Conservation (phyloP, 2,888 invertebrate genomes). For the Scaeva pyrastri region DNA sequence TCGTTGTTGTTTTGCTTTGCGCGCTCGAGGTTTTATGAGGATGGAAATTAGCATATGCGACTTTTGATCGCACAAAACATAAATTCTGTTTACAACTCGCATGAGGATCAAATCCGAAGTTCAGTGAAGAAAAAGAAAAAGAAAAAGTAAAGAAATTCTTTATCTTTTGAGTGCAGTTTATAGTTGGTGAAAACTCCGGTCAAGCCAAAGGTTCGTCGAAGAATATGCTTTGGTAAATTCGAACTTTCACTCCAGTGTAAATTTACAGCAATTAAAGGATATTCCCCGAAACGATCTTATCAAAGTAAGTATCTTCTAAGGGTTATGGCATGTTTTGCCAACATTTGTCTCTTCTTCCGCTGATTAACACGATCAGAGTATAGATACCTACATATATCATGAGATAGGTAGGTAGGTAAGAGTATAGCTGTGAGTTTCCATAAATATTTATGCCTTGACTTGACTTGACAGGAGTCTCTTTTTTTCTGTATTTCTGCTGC, state of each 20-base stretch:
- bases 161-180: slow-evolving; percentile 1
- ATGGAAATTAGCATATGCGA: slow-evolving; percentile 60
- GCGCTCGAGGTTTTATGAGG: slow-evolving; percentile 38
- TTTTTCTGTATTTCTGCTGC: slow-evolving; percentile 20
- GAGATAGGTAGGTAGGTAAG: too few species aligned
- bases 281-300: slow-evolving; percentile 39
- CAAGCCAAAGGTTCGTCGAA: slow-evolving; percentile 9
- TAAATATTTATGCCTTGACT: slow-evolving; percentile 61
- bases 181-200: slow-evolving; percentile 4
- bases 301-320: slow-evolving; percentile 61
- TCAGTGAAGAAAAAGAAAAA: background rate
- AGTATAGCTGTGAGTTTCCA: slow-evolving; percentile 45
- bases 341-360: slow-evolving; percentile 40
- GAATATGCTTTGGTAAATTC: slow-evolving; percentile 57
- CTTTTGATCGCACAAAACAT: slow-evolving; percentile 58
- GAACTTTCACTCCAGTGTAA: slow-evolving; percentile 57
- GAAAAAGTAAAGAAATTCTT: background rate
- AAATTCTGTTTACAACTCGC: slow-evolving; percentile 59
- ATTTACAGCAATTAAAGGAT: slow-evolving; percentile 59
- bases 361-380: slow-evolving; percentile 27
- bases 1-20: slow-evolving; percentile 20
- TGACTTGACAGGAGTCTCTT: slow-evolving; percentile 54
- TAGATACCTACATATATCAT: slow-evolving; percentile 4
- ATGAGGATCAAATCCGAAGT: slow-evolving; percentile 28
- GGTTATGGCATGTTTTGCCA: slow-evolving; percentile 54